Evolutionary conservation across 2,888 invertebrate species (phyloP), one percentile per base, ranked within the genome.

Genomic region (Netelia virgata): DNA sequence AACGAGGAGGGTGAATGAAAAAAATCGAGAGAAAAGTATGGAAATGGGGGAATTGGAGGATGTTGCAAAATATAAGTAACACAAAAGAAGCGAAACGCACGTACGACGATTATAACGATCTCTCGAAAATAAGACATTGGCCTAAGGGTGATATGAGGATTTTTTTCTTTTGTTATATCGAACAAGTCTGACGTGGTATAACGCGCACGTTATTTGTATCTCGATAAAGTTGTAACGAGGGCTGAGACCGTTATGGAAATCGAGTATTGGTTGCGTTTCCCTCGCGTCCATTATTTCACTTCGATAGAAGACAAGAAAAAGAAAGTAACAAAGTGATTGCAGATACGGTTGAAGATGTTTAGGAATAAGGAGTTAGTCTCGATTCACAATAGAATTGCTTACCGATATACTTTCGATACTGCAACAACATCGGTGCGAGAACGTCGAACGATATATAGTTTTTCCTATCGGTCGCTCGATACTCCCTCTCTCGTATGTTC

Each of bases 371-470:
- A 76, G 66, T 43, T 43, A 23, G 68, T 59, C 68, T 59, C 77
- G 50, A 59, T 68, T 59, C 77, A 59, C 77, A 16, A 43, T 77
- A 59, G 68, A 77, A 77, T 77, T 77, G 77, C 68, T 77, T 77
- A 69, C 77, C 69, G 77, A 77, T 69, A 68, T 47, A 47, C 68
- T 16, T 47, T 50, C 55, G 23, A 66, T 66, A 59, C 59, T 50
- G 28, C 16, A 59, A 14, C 47, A 77, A 68, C 36, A 16, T 47
- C 59, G n/a, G 66, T 59, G 41, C 43, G 18, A 68, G 18, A 57
- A n/a, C 18, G 20, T 18, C 9, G 11, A 55, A 16, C 20, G 5
- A 76, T n/a, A n/a, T n/a, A n/a, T 66, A 41, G 36, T 41, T 47
- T 9, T 69, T 66, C 47, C 68, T 74, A 53, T 74, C 43, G 59